Evolutionary conservation across 2,797 vertebrate genomes (phyloP).

Genomic region (Onychomys torridus): DNA sequence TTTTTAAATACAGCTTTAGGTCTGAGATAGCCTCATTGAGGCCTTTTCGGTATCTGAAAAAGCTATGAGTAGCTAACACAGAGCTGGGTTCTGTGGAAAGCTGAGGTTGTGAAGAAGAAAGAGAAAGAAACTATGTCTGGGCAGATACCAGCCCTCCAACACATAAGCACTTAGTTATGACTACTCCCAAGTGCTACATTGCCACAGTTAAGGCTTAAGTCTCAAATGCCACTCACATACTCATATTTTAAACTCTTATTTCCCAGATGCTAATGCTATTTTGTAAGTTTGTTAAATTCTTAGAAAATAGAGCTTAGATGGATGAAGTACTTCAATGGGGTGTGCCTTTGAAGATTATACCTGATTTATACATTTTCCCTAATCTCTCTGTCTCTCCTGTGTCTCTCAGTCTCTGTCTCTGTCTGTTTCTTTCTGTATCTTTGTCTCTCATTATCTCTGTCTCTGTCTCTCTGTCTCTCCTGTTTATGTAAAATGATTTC

Average conservation of each 20-base stretch:
- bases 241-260: background rate
- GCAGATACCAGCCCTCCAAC: background rate
- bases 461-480: background rate
- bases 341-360: background rate
- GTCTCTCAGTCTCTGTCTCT: background rate
- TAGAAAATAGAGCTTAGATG: background rate
- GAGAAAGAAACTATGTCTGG: background rate
- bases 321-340: background rate
- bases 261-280: background rate
- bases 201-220: background rate
- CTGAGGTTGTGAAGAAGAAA: background rate
- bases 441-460: background rate
- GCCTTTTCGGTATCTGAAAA: background rate
- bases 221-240: background rate
- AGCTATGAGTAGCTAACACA: background rate
- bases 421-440: background rate
- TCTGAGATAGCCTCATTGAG: background rate
- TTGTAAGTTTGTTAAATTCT: background rate
- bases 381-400: background rate
- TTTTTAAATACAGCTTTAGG: background rate
- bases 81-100: background rate
- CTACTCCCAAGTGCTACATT: background rate
- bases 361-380: background rate
- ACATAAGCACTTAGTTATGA: background rate
- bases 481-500: background rate